phyloP scores from a whole-genome alignment of 2,113 vertebrate species.

The Spheniscus mendiculus region DNA sequence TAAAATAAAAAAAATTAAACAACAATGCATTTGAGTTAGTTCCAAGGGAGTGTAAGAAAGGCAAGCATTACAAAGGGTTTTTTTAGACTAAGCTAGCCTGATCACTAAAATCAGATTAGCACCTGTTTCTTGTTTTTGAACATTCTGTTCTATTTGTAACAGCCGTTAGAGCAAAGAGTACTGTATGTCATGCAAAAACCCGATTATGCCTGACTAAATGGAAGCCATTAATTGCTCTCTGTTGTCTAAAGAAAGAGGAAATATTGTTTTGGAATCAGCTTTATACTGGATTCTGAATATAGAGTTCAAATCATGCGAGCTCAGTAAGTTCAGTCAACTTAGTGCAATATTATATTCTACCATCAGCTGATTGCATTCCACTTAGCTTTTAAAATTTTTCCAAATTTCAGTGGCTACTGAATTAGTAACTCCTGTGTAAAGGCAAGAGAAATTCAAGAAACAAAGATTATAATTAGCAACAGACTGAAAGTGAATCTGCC shows the following conservation, averaged over 20 bases:
- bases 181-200: slow-evolving; percentile 51
- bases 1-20: neutral
- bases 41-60: slow-evolving; percentile 29
- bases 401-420: slow-evolving; percentile 2
- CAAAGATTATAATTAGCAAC: neutral
- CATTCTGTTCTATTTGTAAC: slow-evolving; percentile 70
- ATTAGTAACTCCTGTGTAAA: neutral
- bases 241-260: slow-evolving; percentile 32
- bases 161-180: slow-evolving; percentile 24
- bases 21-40: slow-evolving; percentile 15
- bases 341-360: neutral
- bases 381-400: slow-evolving; percentile 13
- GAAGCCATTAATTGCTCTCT: slow-evolving; percentile 24
- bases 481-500: neutral
- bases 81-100: slow-evolving; percentile 48
- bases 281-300: slow-evolving; percentile 35
- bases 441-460: neutral
- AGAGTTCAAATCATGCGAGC: slow-evolving; percentile 7
- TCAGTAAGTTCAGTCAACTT: slow-evolving; percentile 9
- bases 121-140: slow-evolving; percentile 55
- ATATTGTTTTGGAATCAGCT: slow-evolving; percentile 29
- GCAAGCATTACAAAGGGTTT: slow-evolving; percentile 27
- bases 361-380: slow-evolving; percentile 9
- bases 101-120: slow-evolving; percentile 63
- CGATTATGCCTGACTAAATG: slow-evolving; percentile 43